phyloP scores from a whole-genome alignment of 2,797 vertebrate species.

The Clarias pachynema region DNA sequence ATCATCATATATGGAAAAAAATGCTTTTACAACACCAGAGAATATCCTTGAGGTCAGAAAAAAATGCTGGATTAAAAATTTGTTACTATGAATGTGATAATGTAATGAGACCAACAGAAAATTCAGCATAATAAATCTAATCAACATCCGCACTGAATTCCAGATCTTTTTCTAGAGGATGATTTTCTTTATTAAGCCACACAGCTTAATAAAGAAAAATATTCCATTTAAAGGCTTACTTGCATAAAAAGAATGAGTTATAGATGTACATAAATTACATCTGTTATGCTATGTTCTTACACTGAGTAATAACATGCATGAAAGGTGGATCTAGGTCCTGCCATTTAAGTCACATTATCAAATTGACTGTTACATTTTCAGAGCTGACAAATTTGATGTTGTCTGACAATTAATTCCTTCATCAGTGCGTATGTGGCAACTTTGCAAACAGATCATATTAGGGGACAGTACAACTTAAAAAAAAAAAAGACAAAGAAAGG shows the following conservation, averaged over 20 bases:
- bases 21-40: background rate
- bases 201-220: constrained; percentile 22
- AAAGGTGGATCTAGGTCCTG: constrained; percentile 70
- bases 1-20: background rate
- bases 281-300: constrained; percentile 70
- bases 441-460: constrained; percentile 73
- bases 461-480: constrained; percentile 71
- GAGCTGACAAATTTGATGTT: constrained; percentile 69
- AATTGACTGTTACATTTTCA: constrained; percentile 75
- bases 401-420: constrained; percentile 79
- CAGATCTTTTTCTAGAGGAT: background rate
- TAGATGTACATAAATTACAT: constrained; percentile 73
- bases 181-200: background rate
- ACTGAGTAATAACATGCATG: constrained; percentile 74
- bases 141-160: background rate
- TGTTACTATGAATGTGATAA: background rate
- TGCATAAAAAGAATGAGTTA: constrained; percentile 61
- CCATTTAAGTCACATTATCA: constrained; percentile 78
- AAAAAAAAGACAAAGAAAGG: constrained; percentile 65
- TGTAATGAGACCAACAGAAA: background rate
- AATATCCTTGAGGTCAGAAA: background rate
- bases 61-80: background rate
- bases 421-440: constrained; percentile 78
- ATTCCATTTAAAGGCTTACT: constrained; percentile 16
- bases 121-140: background rate